phyloP scores from a whole-genome alignment of 2,888 invertebrate species.

The Aleiodes testaceus region DNA sequence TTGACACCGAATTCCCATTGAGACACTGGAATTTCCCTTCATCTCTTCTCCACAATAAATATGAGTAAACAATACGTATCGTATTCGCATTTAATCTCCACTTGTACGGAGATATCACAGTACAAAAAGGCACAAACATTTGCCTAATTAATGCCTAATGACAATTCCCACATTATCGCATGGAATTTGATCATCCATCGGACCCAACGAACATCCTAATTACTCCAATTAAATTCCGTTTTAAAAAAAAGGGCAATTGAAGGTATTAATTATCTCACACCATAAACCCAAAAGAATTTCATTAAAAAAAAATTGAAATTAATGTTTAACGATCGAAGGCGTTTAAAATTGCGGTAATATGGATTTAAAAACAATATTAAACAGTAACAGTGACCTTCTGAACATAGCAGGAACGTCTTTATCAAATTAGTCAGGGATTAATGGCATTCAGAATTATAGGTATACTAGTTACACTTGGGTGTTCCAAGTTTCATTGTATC shows the following conservation, averaged over 20 bases:
- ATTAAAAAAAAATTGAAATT: neutral
- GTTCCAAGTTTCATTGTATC: conserved; percentile 30
- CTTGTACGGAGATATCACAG: conserved; percentile 6
- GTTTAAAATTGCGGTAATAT: conserved; percentile 25
- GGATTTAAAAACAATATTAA: conserved; percentile 37
- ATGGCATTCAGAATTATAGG: conserved; percentile 45
- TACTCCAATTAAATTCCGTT: no score
- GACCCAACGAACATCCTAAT: neutral
- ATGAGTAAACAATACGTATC: conserved; percentile 7
- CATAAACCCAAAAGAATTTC: no score
- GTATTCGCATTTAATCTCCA: conserved; percentile 13
- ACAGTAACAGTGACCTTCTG: conserved; percentile 3
- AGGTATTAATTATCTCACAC: no score
- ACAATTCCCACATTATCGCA: neutral
- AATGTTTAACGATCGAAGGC: conserved; percentile 17
- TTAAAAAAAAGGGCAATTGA: no score
- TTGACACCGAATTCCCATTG: conserved; percentile 1
- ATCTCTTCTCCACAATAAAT: conserved; percentile 14
- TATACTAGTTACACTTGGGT: conserved; percentile 7
- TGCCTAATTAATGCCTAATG: neutral
- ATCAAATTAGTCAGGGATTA: conserved; percentile 52
- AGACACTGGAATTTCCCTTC: conserved; percentile 22
- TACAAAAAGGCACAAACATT: conserved; percentile 1
- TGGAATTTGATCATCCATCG: neutral
- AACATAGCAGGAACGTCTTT: conserved; percentile 34